Evolutionary conservation across 2,797 vertebrate genomes (phyloP), one percentile per base, ranked within the genome.

Genomic region (Anabas testudineus): DNA sequence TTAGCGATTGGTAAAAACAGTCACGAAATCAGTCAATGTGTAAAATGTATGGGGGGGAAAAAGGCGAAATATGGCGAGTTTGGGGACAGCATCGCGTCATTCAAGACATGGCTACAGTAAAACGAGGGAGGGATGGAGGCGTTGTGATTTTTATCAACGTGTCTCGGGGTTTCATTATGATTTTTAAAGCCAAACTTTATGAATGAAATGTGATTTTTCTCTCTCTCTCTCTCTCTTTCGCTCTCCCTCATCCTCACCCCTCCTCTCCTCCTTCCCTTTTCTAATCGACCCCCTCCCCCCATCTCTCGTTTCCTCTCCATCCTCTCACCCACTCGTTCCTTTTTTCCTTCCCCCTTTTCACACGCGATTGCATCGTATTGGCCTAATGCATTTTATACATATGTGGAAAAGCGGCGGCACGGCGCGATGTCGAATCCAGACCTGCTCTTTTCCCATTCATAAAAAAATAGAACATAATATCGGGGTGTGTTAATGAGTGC

Each of bases 101-200:
- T 89, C 84, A 87, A 74, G 79, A 82, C 67, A 85, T 67, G 82
- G 84, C 81, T 82, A 79, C 85, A 81, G 83, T 76, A 57, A 69
- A 71, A 66, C 81, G 80, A 86, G 73, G 74, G 77, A 82, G 84
- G 88, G 88, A 89, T 86, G 89, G 81, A 85, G 78, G 87, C 89
- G 86, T 84, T 87, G 88, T 76, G 86, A 80, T 94, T 94, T 93
- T 93, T 94, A 93, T 94, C 93, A 93, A 93, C 93, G 93, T 91
- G 91, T 91, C 93, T 93, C 90, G 80, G 84, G 88, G 84, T 94
- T 94, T 94, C 94, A 95, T 95, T 95, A 94, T 94, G 94, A 94
- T 95, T 95, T 95, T 95, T 95, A 94, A 94, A 94, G 92, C 91
- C 92, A 91, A 95, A 95, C 94, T 95, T 95, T 95, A 95, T 95